phyloP scores from a whole-genome alignment of 2,113 vertebrate species.

The Platichthys stellatus region DNA sequence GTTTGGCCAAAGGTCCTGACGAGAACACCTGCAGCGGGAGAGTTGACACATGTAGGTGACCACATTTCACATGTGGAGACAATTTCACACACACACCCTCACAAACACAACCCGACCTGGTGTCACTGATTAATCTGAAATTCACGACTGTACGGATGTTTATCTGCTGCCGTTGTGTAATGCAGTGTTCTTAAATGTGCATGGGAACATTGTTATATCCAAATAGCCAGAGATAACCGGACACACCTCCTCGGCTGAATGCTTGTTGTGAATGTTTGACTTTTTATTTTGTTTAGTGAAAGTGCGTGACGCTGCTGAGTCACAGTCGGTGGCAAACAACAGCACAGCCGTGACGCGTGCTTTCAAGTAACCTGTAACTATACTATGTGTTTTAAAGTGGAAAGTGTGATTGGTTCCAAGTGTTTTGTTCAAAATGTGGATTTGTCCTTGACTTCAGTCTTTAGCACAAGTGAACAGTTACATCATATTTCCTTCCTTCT shows the following conservation, averaged over 20 bases:
- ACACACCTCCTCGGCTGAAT: constrained; percentile 7
- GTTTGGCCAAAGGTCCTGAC: constrained; percentile 14
- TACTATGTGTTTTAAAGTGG: too few relatives aligned
- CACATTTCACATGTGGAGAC: constrained; percentile 6
- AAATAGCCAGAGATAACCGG: constrained; percentile 17
- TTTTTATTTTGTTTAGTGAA: neutral
- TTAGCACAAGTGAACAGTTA: too few relatives aligned
- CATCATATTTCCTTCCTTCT: too few relatives aligned
- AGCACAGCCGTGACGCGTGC: neutral
- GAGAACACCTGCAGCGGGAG: neutral
- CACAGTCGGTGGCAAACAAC: neutral
- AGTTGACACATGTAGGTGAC: neutral
- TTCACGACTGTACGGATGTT: constrained; percentile 10
- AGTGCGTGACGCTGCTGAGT: neutral
- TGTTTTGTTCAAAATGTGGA: too few relatives aligned
- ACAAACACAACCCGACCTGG: neutral
- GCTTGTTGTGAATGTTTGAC: constrained; percentile 12
- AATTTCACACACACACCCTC: neutral
- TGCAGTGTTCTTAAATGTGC: constrained; percentile 1
- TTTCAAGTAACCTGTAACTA: neutral
- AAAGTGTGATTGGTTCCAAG: too few relatives aligned
- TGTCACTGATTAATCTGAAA: constrained; percentile 48
- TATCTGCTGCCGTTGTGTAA: constrained; percentile 19
- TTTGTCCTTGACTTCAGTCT: too few relatives aligned
- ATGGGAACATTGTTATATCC: constrained; percentile 24